These are phyloP conservation scores for Drosophila robusta DNA, from an alignment of 2,888 invertebrate species.

Conservation along the genomic window DNA sequence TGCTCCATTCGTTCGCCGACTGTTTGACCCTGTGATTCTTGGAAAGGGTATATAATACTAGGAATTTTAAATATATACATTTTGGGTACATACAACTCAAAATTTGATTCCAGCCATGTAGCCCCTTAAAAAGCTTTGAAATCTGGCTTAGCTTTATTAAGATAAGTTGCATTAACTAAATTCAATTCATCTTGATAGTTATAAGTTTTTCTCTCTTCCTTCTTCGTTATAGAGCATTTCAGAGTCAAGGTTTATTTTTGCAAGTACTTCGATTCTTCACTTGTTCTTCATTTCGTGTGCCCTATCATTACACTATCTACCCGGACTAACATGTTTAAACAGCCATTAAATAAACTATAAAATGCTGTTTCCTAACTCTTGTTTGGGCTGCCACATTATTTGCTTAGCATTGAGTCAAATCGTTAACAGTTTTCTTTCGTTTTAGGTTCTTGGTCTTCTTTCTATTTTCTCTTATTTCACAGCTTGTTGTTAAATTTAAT, in stretches of 20 bases:
- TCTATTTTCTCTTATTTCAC: slow-evolving; percentile 53
- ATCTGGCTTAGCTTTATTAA: background rate
- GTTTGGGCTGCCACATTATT: slow-evolving; percentile 44
- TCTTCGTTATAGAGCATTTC: slow-evolving; percentile 1
- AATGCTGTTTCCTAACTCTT: slow-evolving; percentile 17
- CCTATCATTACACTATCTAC: slow-evolving; percentile 47
- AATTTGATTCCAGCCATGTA: background rate
- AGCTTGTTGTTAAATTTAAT: slow-evolving; percentile 68
- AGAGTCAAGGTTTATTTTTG: background rate
- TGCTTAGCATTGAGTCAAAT: slow-evolving; percentile 24
- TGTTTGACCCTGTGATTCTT: background rate
- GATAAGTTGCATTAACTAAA: background rate
- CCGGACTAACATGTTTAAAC: slow-evolving; percentile 21
- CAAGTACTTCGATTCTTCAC: background rate
- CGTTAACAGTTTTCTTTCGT: slow-evolving; percentile 16
- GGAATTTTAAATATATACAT: too few species aligned
- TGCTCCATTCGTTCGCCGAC: slow-evolving; percentile 36
- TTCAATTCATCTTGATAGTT: background rate
- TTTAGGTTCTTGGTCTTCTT: slow-evolving; percentile 10
- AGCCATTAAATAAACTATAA: slow-evolving; percentile 37
- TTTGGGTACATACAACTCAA: background rate
- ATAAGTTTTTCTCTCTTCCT: background rate
- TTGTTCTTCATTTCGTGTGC: slow-evolving; percentile 18
- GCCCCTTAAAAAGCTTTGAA: background rate
- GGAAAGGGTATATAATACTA: background rate